A percentile compares a stretch with the other conserved stretches of the same genome.
These are phyloP conservation scores for Periophthalmus modestus DNA, from an alignment of 2,113 vertebrate species.

Conservation along the genomic window DNA sequence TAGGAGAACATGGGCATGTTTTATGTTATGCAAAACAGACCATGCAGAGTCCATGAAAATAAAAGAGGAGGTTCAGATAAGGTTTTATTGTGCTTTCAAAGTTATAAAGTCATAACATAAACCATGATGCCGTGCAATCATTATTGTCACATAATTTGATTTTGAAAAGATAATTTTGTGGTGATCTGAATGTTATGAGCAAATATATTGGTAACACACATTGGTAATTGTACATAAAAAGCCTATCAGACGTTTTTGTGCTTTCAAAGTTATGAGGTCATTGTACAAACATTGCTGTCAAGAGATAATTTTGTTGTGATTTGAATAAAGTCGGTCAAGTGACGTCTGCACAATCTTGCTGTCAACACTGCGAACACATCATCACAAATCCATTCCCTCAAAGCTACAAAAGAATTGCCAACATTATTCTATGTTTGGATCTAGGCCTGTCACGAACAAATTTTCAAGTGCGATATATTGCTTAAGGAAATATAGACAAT, in stretches of 20 bases:
- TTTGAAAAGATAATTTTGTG: constrained; percentile 1
- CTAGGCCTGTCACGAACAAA: not conserved
- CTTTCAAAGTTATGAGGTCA: not conserved
- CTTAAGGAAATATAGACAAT: too few relatives aligned
- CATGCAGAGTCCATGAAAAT: not conserved
- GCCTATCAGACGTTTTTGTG: not conserved
- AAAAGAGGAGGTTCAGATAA: not conserved
- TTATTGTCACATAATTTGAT: not conserved
- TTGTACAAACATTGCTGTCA: not conserved
- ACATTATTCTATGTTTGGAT: not conserved
- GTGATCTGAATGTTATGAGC: not conserved
- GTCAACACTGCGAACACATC: not conserved
- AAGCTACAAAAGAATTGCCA: not conserved
- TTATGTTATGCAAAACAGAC: constrained; percentile 5
- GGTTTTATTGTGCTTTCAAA: not conserved
- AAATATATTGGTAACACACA: constrained; percentile 6
- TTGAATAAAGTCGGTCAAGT: not conserved
- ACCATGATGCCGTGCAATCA: constrained; percentile 3
- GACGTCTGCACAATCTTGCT: not conserved
- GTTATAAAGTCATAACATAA: not conserved
- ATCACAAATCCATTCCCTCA: not conserved
- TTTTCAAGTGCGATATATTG: too few relatives aligned
- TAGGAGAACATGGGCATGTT: constrained; percentile 12
- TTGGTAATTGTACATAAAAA: not conserved
- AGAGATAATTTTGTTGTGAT: constrained; percentile 4